Conservation (phyloP, 2,888 invertebrate species). For the Mesorhabditis spiculigera region DNA sequence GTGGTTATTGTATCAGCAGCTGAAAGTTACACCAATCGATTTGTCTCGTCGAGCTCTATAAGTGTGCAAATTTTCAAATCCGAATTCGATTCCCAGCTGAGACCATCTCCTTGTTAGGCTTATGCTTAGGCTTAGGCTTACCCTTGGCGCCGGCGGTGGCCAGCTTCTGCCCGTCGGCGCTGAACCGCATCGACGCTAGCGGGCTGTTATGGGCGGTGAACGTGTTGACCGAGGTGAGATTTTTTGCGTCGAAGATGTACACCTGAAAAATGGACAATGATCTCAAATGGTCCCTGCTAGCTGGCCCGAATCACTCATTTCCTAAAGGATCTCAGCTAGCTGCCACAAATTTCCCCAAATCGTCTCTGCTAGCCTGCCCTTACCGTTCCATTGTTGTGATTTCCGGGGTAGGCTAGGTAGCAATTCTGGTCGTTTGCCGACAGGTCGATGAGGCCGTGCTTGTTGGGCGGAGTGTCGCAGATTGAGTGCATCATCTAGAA, state of each 20-base stretch:
- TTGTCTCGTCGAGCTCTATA: too few species aligned
- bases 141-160: conserved; percentile 70
- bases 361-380: background rate
- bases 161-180: conserved; percentile 69
- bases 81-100: too few species aligned
- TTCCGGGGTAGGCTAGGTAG: conserved; percentile 90
- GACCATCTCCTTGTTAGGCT: too few species aligned
- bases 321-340: too few species aligned
- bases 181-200: conserved; percentile 89
- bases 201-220: conserved; percentile 95
- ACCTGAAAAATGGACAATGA: conserved; percentile 81
- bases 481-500: conserved; percentile 80
- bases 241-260: conserved; percentile 87
- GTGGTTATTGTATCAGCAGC: too few species aligned
- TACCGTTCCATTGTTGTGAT: conserved; percentile 45
- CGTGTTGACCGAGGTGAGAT: conserved; percentile 91
- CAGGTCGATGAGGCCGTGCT: conserved; percentile 68
- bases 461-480: conserved; percentile 93
- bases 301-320: too few species aligned
- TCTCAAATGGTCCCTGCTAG: conserved; percentile 67
- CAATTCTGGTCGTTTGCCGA: conserved; percentile 72
- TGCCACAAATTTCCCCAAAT: too few species aligned
- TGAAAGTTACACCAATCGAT: too few species aligned
- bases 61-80: too few species aligned
- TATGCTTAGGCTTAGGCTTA: background rate